Conservation (phyloP, 2,888 invertebrate genomes). For the Linnaemya tessellans region DNA sequence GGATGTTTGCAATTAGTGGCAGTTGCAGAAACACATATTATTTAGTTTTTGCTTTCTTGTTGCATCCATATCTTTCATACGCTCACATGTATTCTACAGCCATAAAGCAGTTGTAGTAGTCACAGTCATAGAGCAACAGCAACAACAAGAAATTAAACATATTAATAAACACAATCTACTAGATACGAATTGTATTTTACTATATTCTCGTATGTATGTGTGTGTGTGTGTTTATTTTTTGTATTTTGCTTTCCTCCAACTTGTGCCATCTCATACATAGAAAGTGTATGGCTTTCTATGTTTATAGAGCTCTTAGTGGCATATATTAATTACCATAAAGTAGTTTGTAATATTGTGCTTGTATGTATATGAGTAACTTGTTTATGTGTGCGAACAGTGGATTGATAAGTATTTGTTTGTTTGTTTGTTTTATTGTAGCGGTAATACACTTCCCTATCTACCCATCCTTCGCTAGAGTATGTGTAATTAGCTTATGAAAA, state of each 20-base stretch:
- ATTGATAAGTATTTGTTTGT: constrained; percentile 51
- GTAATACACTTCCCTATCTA: constrained; percentile 33
- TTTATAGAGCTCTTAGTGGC: constrained; percentile 72
- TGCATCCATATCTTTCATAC: constrained; percentile 8
- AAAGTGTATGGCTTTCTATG: constrained; percentile 67
- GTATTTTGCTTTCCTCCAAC: constrained; percentile 12
- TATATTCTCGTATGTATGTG: background rate
- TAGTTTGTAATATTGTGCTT: constrained; percentile 59
- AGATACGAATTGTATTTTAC: constrained; percentile 44
- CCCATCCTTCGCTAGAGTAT: constrained; percentile 20
- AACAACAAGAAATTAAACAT: constrained; percentile 28
- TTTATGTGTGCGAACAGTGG: background rate
- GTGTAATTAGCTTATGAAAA: constrained; percentile 58
- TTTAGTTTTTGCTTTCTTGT: constrained; percentile 18
- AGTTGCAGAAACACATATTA: constrained; percentile 47
- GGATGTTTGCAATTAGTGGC: constrained; percentile 72
- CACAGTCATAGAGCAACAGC: constrained; percentile 2
- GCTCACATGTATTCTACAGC: constrained; percentile 36
- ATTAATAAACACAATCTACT: constrained; percentile 39
- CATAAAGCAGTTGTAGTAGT: constrained; percentile 35
- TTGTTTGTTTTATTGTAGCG: constrained; percentile 36
- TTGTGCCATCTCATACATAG: constrained; percentile 43
- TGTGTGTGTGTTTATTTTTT: background rate
- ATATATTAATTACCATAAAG: constrained; percentile 73
- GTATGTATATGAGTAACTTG: constrained; percentile 8